Base-by-base conservation (phyloP, 2,113 vertebrate species). In the Tauraco erythrolophus region DNA sequence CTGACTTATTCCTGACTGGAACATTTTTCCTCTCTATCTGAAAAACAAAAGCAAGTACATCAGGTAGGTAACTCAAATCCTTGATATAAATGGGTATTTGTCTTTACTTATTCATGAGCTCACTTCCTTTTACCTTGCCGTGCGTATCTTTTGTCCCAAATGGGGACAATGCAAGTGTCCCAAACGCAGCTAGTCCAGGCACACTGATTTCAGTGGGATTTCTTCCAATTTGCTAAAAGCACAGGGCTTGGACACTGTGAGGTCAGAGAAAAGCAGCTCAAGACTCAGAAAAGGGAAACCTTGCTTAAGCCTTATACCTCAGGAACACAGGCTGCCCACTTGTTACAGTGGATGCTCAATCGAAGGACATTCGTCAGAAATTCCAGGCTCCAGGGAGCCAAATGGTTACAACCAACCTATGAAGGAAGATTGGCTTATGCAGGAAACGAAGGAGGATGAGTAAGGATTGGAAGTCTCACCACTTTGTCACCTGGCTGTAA, bases 221-320 rank as follows among this genome's bases (percentile, higher is more conserved):
- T 58, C 68, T 58, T 51, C 43, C n/a, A 15, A 2, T 35, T 16
- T 54, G 25, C 70, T 71, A 51, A 62, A 85, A 74, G 76, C 25
- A 54, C 25, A 37, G 31, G 35, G 17, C 8, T 54, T 3, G 1
- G 10, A 4, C 0, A 35, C 31, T 5, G 39, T 1, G 2, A 21
- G 8, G 10, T 31, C n/a, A 68, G 46, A 65, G 43, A 27, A 80
- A 61, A 80, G 60, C 46, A 80, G 27, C 35, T 51, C 51, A 70
- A 23, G 17, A 35, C 37, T 66, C n/a, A 57, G 51, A 22, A 54
- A 56, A 82, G 3, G 4, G 31, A 27, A 82, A 48, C 24, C 11
- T 23, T 23, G 15, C 37, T 88, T 31, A 41, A n/a, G 18, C 22
- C 74, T 75, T 33, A 10, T 28, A 46, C 27, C 27, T 35, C 58